Percentiles rank a stretch among this genome's conserved stretches.
phyloP scores from a whole-genome alignment of 2,113 vertebrate genomes.

The Anoura caudifer region DNA sequence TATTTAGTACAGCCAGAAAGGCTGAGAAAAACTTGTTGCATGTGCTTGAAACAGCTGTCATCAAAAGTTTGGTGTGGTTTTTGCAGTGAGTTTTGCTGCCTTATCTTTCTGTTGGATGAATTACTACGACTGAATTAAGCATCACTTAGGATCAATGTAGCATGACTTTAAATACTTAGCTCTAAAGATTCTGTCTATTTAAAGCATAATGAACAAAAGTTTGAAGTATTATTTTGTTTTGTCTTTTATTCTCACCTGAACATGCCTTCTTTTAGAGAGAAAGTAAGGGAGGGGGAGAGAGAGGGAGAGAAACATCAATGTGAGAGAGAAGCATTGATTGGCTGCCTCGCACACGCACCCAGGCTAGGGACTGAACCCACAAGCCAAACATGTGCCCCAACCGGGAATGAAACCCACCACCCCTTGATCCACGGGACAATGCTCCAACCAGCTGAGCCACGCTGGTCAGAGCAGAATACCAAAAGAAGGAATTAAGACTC shows the following conservation, averaged over 20 bases:
- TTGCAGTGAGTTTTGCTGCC: neutral
- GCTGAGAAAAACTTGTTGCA: conserved; percentile 52
- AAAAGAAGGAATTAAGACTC: neutral
- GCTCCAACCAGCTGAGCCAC: too few relatives aligned
- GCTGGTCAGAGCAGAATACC: neutral
- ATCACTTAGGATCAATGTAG: neutral
- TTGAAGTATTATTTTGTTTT: neutral
- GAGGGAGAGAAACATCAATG: too few relatives aligned
- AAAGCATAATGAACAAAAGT: conserved; percentile 1
- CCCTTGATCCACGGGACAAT: too few relatives aligned
- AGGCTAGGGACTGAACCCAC: too few relatives aligned
- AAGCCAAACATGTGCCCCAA: too few relatives aligned
- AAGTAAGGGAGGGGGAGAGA: too few relatives aligned
- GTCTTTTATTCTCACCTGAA: too few relatives aligned
- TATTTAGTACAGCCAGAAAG: conserved; percentile 50
- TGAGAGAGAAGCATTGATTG: too few relatives aligned
- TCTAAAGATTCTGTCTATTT: neutral
- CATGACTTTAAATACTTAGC: neutral
- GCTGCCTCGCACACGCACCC: too few relatives aligned
- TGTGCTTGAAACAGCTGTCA: conserved; percentile 40
- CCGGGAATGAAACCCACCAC: too few relatives aligned
- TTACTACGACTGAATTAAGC: neutral
- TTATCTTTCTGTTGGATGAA: neutral
- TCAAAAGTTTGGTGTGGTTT: conserved; percentile 21
- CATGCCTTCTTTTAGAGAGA: too few relatives aligned